Evolutionary conservation across 2,113 vertebrate genomes (phyloP), one percentile per base, ranked within the genome.

Genomic region (Periophthalmus modestus): DNA sequence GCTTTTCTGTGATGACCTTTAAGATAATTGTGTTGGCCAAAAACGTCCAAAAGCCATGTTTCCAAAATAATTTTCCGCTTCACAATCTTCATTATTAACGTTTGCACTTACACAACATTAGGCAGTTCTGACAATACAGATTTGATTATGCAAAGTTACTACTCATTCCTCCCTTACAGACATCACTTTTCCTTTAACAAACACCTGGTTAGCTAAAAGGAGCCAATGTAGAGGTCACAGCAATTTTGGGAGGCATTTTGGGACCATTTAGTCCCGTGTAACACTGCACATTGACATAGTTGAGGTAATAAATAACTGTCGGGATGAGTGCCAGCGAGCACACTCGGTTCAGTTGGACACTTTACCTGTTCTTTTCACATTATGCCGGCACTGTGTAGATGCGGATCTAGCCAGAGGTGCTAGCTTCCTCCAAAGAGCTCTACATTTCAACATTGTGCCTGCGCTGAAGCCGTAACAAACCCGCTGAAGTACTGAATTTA

Each of bases 391-490:
- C 69, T 89, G 24, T n/a, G 85, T 91, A 0, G 93, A 93, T 0
- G 93, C 92, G 58, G 80, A 79, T 86, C 92, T 80, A 5, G 84
- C 77, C 2, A 93, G 74, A 58, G 91, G 93, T 2, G 90, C 89
- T 55, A 94, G 82, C 77, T 90, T 94, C 36, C 74, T 86, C 92
- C 92, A 93, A 15, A 77, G 76, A 4, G 77, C 55, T 57, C 81
- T 84, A 80, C 92, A 93, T 87, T 75, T 90, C 81, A 94, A 88
- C 94, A 94, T 94, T 3, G 79, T 89, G 74, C 71, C 82, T 77
- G 73, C 1, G 66, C 68, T 86, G 63, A 69, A 21, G 75, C 75
- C 55, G 47, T 4, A 11, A 67, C 77, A 34, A 66, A 73, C 68
- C 72, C 76, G 4, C 33, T 28, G 74, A 18, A 74, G 36, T 1